phyloP scores from a whole-genome alignment of 1,140 invertebrate species.

The Cataglyphis hispanica region DNA sequence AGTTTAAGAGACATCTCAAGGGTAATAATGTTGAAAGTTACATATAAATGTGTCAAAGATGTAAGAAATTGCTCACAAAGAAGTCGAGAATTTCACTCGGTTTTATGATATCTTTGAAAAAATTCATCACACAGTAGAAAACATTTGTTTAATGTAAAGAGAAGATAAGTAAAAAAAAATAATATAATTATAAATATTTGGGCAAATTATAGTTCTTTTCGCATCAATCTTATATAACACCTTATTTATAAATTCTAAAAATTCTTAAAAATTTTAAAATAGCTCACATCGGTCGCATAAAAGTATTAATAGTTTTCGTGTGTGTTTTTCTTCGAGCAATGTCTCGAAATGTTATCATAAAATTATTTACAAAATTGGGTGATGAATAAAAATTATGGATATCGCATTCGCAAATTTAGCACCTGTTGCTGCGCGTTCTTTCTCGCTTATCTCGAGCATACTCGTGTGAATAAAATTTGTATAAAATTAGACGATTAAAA shows the following conservation, averaged over 20 bases:
- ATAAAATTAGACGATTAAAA: constrained; percentile 10
- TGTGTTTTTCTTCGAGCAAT: not conserved
- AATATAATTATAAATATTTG: not conserved
- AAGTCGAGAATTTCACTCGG: not conserved
- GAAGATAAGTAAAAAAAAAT: not conserved
- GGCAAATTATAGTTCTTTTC: not conserved
- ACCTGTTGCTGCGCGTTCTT: not conserved
- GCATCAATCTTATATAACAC: not conserved
- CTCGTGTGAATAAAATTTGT: constrained; percentile 18
- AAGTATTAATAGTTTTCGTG: not conserved
- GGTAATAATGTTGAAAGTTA: not conserved
- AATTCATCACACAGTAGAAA: not conserved
- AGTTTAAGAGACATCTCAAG: constrained; percentile 39
- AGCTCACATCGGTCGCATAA: not conserved
- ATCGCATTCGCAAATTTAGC: constrained; percentile 22
- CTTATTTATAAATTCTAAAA: constrained; percentile 24
- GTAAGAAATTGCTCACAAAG: not conserved
- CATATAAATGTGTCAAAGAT: not conserved
- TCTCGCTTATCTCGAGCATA: not conserved
- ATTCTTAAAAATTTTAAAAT: not conserved
- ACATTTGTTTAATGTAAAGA: not conserved
- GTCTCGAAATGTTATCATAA: not conserved
- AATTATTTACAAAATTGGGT: constrained; percentile 12
- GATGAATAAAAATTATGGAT: constrained; percentile 22
- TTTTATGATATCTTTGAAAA: not conserved